Evolutionary conservation across 2,797 vertebrate species (phyloP).

Genomic region (Bryconaethiops microstoma): DNA sequence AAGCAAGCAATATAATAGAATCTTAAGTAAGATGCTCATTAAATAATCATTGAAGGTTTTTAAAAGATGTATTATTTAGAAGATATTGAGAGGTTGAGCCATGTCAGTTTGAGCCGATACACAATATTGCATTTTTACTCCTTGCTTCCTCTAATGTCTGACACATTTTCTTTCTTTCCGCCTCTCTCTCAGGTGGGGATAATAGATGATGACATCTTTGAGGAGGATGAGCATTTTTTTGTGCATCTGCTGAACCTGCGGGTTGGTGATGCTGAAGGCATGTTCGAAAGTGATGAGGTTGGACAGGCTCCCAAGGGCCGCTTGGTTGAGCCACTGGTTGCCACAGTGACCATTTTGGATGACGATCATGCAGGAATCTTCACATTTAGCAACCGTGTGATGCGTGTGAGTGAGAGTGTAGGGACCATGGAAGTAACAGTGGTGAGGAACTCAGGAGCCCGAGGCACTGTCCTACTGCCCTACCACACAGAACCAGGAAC

Average conservation of each 20-base stretch:
- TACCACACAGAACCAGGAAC: constrained; percentile 86
- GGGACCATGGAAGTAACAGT: constrained; percentile 92
- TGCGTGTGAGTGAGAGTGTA: constrained; percentile 91
- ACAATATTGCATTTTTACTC: background rate
- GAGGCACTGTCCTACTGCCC: constrained; percentile 89
- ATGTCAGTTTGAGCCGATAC: background rate
- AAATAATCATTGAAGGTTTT: no score
- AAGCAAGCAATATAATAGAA: no score
- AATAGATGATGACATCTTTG: constrained; percentile 95
- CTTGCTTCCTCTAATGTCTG: background rate
- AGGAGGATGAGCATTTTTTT: constrained; percentile 93
- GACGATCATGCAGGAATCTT: constrained; percentile 98
- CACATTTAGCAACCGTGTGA: constrained; percentile 84
- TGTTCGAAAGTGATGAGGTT: constrained; percentile 86
- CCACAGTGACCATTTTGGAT: constrained; percentile 94
- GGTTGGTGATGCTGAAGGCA: constrained; percentile 88
- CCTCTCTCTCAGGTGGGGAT: constrained; percentile 80
- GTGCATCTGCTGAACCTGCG: constrained; percentile 88
- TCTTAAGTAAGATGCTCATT: no score
- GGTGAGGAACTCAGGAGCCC: constrained; percentile 87
- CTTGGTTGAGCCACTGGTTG: constrained; percentile 84
- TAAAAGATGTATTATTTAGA: no score
- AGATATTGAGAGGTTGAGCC: background rate
- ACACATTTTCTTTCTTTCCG: background rate
- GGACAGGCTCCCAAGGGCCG: constrained; percentile 82